Conservation (phyloP, 2,797 vertebrate species). For the Poeciliopsis gracilis region DNA sequence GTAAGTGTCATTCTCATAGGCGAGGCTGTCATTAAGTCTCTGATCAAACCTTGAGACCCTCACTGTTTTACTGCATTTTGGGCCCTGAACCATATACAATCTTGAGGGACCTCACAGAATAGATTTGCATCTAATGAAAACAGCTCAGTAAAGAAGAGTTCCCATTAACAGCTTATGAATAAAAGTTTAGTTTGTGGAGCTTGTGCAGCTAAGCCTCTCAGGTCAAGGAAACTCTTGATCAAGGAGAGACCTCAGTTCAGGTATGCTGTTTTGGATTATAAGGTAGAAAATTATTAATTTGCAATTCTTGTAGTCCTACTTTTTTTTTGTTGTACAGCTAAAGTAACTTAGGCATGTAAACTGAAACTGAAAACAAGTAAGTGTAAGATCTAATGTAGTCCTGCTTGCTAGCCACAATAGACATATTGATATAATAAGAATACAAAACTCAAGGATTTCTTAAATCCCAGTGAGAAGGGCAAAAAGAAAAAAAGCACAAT, state of each 20-base stretch:
- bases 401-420: not conserved
- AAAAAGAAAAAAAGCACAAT: not conserved
- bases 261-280: not conserved
- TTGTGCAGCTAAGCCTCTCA: constrained; percentile 16
- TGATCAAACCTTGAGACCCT: constrained; percentile 75
- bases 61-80: constrained; percentile 70
- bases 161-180: constrained; percentile 57
- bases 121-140: constrained; percentile 73
- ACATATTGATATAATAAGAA: not conserved
- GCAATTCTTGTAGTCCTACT: not conserved
- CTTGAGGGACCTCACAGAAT: constrained; percentile 59
- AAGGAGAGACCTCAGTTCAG: not conserved
- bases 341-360: not conserved
- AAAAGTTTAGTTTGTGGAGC: constrained; percentile 60
- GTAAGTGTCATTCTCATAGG: constrained; percentile 72
- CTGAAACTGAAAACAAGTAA: not conserved
- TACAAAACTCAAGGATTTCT: not conserved
- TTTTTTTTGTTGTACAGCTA: not conserved
- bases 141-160: constrained; percentile 41
- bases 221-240: constrained; percentile 13
- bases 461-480: not conserved
- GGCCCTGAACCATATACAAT: constrained; percentile 70
- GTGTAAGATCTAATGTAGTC: not conserved
- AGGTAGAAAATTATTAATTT: not conserved
- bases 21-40: constrained; percentile 71